Base-by-base conservation (phyloP, 2,888 invertebrate genomes). In the Lithophane socia region DNA sequence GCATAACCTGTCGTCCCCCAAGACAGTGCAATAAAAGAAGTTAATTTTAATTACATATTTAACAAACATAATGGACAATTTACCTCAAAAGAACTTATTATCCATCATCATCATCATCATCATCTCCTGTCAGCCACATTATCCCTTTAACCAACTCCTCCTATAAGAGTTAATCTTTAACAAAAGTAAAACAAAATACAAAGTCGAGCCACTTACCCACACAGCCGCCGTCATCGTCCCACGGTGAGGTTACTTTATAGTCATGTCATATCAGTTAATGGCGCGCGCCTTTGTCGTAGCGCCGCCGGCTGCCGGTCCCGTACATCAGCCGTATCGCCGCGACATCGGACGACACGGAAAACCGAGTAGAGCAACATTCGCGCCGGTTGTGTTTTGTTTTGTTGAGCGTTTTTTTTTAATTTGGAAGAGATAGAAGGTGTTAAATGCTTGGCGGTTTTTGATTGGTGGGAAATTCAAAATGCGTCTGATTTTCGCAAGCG, bases 251-350 rank as follows among this genome's bases (percentile, higher is more conserved):
- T 95, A 94, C 94, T 96, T 96, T 96, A 96, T 96, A 94, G 96
- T 94, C 94, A 89, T 96, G 96, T 96, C 94, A 93, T 95, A 94
- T 93, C 94, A 92, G 94, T 93, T 95, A 95, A 96, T 95, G 96
- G 96, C 92, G 89, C 89, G 92, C 90, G 92, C 89, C 95, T 96
- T 95, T 95, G 95, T 94, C 88, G 88, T 87, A 80, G 89, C 91
- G 90, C 90, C 92, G 91, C 90, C 86, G 91, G 90, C 93, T 89
- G 90, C 91, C 86, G 89, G 79, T 77, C 86, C 89, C 87, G 88
- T 91, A 87, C 88, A 90, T 91, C 91, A 90, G 86, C 86, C 85
- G 83, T 88, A 87, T 88, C 92, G 90, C 83, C 88, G 91, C 91
- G 93, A 94, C 93, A 93, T 92, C 92, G 77, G 71, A 80, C 87